These are phyloP conservation scores for Ectropis crepuscularia DNA, from an alignment of 2,888 invertebrate genomes.

Conservation along the genomic window DNA sequence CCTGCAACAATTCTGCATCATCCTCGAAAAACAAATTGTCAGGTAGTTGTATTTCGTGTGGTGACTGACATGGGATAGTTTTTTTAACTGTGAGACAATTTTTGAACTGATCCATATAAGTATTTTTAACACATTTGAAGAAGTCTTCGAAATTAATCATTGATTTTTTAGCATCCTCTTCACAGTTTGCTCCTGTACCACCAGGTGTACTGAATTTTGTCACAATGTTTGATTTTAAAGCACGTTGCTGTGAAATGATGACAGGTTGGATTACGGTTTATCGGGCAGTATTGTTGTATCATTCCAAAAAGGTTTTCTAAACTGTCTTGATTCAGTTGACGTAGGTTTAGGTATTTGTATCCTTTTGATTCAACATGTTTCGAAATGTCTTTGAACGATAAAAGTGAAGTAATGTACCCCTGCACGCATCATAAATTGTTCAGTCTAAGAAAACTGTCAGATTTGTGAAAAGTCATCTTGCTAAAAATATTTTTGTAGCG, in stretches of 20 bases:
- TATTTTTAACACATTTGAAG: not conserved
- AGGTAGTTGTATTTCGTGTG: not conserved
- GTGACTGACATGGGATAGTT: not conserved
- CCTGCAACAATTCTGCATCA: conserved; percentile 14
- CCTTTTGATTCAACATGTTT: not conserved
- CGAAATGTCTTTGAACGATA: too few relatives aligned
- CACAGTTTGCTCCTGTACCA: conserved; percentile 8
- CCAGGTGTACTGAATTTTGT: not conserved
- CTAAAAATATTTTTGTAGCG: too few relatives aligned
- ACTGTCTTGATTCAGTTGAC: conserved; percentile 1
- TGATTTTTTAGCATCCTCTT: conserved; percentile 21
- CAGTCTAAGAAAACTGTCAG: too few relatives aligned
- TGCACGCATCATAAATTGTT: too few relatives aligned
- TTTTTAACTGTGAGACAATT: too few relatives aligned
- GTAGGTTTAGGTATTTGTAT: not conserved
- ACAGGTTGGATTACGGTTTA: conserved; percentile 7
- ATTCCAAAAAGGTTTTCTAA: conserved; percentile 9
- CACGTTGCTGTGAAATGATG: not conserved
- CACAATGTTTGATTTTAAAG: conserved; percentile 1
- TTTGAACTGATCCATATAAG: too few relatives aligned
- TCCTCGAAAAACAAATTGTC: conserved; percentile 20
- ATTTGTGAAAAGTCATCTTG: too few relatives aligned
- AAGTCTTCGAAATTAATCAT: conserved; percentile 23
- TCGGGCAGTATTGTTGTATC: not conserved
- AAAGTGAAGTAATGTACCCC: too few relatives aligned